These are phyloP conservation scores for Phyllopteryx taeniolatus DNA, from an alignment of 2,113 vertebrate species.

Conservation along the genomic window DNA sequence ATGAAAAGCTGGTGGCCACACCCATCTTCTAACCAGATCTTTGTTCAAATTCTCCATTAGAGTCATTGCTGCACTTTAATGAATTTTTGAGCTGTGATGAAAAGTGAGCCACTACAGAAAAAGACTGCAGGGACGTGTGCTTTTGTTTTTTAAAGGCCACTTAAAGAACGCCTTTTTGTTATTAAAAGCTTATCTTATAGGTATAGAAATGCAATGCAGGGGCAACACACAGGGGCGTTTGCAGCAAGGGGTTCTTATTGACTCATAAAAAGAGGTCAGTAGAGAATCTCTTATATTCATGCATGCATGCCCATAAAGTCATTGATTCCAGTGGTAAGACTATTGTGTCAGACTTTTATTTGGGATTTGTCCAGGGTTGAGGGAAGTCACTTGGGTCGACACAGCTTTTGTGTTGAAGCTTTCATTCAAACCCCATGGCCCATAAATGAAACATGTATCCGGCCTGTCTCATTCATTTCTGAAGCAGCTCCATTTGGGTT, in stretches of 20 bases:
- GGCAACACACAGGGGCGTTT: conserved; percentile 24
- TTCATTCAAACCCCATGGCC: conserved; percentile 36
- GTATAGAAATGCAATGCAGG: conserved; percentile 37
- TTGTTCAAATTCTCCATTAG: conserved; percentile 61
- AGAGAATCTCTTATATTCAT: conserved; percentile 29
- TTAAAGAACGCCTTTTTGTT: conserved; percentile 22
- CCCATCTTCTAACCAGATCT: conserved; percentile 61
- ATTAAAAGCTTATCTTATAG: conserved; percentile 36
- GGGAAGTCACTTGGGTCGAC: conserved; percentile 28
- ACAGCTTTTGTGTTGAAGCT: conserved; percentile 43
- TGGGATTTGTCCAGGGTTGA: conserved; percentile 31
- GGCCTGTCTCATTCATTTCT: conserved; percentile 34
- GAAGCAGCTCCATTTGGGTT: conserved; percentile 22
- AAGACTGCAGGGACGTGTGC: conserved; percentile 23
- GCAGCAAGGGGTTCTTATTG: conserved; percentile 36
- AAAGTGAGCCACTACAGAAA: conserved; percentile 41
- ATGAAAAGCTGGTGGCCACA: conserved; percentile 67
- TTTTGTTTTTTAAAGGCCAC: conserved; percentile 2
- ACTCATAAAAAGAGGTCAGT: conserved; percentile 26
- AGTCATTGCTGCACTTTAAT: conserved; percentile 52
- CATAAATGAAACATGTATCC: conserved; percentile 30
- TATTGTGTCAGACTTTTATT: conserved; percentile 33
- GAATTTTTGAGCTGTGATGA: conserved; percentile 55
- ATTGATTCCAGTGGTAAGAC: conserved; percentile 20
- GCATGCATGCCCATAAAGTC: conserved; percentile 34